Percentiles rank a stretch among this genome's conserved stretches.
Evolutionary conservation across 2,113 vertebrate genomes (phyloP).

Genomic region (Caranx ignobilis): DNA sequence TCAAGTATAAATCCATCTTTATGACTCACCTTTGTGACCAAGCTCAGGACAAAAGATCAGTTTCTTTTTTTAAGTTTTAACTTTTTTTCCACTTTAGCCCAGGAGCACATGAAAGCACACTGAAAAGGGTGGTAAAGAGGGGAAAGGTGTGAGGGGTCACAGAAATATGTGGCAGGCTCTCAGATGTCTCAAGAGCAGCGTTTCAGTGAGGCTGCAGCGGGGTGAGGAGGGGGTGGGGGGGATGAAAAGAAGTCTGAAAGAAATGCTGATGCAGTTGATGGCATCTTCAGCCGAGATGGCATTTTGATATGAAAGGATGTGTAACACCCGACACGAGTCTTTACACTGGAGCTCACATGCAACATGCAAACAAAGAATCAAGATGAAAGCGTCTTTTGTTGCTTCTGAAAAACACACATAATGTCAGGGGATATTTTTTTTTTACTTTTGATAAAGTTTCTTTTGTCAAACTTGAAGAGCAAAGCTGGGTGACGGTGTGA

Average conservation of each 20-base stretch:
- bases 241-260: conserved; percentile 5
- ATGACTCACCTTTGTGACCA: conserved; percentile 15
- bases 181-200: conserved; percentile 31
- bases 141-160: conserved; percentile 14
- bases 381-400: not conserved
- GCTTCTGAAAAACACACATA: not conserved
- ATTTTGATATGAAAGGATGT: conserved; percentile 40
- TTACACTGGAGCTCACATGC: not conserved
- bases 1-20: conserved; percentile 25
- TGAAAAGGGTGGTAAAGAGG: not conserved
- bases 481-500: not conserved
- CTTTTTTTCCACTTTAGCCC: conserved; percentile 3
- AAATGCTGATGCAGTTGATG: conserved; percentile 22
- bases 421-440: not conserved
- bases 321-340: not conserved
- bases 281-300: conserved; percentile 37
- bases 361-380: not conserved
- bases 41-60: conserved; percentile 7
- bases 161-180: conserved; percentile 22
- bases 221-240: not conserved
- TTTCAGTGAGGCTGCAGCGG: conserved; percentile 27
- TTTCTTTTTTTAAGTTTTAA: conserved; percentile 28
- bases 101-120: conserved; percentile 7
- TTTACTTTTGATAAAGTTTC: not conserved
- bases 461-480: not conserved